Evolutionary conservation across 92 coral and sea anemone species (phyloP), one percentile per base, ranked within the genome.

Genomic region (Parazoanthus atlanticus): DNA sequence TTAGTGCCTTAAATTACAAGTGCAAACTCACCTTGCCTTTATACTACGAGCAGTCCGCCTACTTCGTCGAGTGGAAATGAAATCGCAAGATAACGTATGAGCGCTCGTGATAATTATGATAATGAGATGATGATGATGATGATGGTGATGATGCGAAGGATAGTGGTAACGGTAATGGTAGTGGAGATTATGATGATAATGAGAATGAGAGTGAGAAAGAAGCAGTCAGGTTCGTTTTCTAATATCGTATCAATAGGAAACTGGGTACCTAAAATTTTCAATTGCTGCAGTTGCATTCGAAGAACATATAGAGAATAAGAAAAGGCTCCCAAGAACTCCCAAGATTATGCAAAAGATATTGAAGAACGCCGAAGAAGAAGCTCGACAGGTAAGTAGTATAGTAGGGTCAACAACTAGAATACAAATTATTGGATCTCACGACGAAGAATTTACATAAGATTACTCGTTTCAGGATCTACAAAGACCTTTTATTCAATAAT

Each of bases 281-380:
- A 23, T 34, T 77, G 31, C 25, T 80, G 49, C 83, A 92, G 94
- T 47, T 2, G 79, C 43, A 23, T 92, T 92, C 86, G 84, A 87
- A 34, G 85, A 90, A 58, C 90, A 86, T 29, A 69, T 77, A 3
- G 76, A 72, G 47, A 65, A 91, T 78, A 90, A 88, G 82, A 92
- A 92, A 73, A 81, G 80, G 6, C 38, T 41, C 11, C 94, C 94
- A 4, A 79, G 94, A 41, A 92, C 94, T 43, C 89, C 72, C 10
- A 90, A 90, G 46, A 69, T 83, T 38, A 58, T 92, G 65, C 73
- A 78, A 15, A 90, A 84, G 85, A 83, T 90, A 7, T 65, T 90
- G 41, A 88, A 84, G 79, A 92, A 92, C 79, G 94, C 94, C 5
- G 86, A 65, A 36, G 92, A 82, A 40, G 93, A 90, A 72, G 93